Conservation (phyloP, 2,113 vertebrate species). For the Mus musculus region DNA sequence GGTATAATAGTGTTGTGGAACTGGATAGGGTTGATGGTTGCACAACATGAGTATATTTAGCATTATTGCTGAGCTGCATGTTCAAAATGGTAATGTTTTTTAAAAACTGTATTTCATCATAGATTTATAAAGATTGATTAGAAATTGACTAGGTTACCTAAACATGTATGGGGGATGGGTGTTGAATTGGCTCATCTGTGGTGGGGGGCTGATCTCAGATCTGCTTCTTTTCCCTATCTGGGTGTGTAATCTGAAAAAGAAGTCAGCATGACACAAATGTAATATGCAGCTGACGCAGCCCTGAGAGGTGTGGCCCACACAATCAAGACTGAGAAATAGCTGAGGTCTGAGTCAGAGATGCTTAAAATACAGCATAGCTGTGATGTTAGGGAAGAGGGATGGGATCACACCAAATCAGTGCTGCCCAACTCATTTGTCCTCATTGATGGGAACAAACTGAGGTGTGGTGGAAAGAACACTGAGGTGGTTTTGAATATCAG, state of each 20-base stretch:
- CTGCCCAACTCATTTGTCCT: neutral
- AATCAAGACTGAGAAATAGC: slow-evolving; percentile 49
- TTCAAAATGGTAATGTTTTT: neutral
- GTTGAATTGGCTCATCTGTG: neutral
- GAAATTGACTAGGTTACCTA: slow-evolving; percentile 16
- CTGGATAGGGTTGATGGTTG: neutral
- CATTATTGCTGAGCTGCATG: neutral
- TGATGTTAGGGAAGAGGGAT: slow-evolving; percentile 51
- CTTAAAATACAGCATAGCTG: slow-evolving; percentile 55
- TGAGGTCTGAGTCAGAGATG: slow-evolving; percentile 64
- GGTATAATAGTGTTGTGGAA: neutral
- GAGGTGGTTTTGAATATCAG: neutral
- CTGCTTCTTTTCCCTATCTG: slow-evolving; percentile 16
- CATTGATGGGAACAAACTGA: neutral
- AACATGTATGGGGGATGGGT: neutral
- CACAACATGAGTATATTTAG: neutral
- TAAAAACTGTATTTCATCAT: neutral
- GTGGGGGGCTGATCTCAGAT: neutral
- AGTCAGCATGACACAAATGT: slow-evolving; percentile 19
- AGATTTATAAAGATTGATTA: neutral
- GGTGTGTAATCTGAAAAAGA: slow-evolving; percentile 60
- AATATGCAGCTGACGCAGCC: slow-evolving; percentile 25
- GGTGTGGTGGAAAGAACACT: neutral
- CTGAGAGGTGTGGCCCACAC: neutral
- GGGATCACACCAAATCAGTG: neutral